Percentiles rank a stretch among this genome's conserved stretches.
phyloP scores from a whole-genome alignment of 2,113 vertebrate species.

The Chiloscyllium plagiosum region DNA sequence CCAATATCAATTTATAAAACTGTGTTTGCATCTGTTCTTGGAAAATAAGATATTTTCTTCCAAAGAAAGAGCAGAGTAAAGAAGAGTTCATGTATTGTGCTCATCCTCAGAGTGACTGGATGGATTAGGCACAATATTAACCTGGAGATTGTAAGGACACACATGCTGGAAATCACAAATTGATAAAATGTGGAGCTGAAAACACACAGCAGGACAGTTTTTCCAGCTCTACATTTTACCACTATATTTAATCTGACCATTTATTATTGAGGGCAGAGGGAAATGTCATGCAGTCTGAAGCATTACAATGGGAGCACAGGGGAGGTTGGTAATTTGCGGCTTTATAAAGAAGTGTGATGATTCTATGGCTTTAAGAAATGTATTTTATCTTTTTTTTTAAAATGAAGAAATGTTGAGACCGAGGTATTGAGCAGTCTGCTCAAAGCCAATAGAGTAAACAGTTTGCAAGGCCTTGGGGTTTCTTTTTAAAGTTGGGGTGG shows the following conservation, averaged over 20 bases:
- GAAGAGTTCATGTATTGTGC: background rate
- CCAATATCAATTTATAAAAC: background rate
- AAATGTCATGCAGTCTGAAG: background rate
- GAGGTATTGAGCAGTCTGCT: no score
- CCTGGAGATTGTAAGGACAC: background rate
- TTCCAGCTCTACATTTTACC: no score
- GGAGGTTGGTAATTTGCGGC: background rate
- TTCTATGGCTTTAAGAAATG: no score
- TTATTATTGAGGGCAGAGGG: background rate
- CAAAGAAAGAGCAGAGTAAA: background rate
- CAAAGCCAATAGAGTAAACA: no score
- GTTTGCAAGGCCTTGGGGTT: no score
- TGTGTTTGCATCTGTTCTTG: background rate
- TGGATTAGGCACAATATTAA: background rate
- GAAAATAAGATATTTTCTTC: background rate
- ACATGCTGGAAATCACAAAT: no score
- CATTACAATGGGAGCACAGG: background rate
- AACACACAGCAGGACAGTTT: no score
- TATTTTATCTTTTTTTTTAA: no score
- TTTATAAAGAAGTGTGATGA: background rate
- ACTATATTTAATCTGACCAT: no score
- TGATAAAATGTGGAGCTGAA: no score
- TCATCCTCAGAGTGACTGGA: background rate
- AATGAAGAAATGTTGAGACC: no score
- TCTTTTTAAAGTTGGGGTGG: no score